Percentiles rank a stretch among this genome's conserved stretches.
Conservation (phyloP, 2,888 invertebrate genomes). For the Creontiades dilutus region DNA sequence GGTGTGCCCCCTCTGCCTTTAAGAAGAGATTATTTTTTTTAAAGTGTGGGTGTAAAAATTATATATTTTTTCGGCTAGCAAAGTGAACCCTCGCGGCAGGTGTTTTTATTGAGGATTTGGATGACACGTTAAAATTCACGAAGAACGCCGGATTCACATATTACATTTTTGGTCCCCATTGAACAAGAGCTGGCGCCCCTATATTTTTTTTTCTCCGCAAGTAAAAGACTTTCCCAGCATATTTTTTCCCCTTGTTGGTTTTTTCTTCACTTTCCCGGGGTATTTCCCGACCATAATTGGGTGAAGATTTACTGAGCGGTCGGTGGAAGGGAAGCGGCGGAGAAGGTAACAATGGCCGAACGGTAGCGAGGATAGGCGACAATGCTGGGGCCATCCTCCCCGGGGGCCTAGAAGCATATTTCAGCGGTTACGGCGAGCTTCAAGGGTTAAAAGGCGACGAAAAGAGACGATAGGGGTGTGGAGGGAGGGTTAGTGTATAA, state of each 20-base stretch:
- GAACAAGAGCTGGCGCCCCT: not conserved
- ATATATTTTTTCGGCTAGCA: too few relatives aligned
- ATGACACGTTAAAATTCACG: too few relatives aligned
- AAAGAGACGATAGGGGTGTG: not conserved
- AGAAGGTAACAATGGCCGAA: slow-evolving; percentile 46
- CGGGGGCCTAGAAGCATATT: slow-evolving; percentile 11
- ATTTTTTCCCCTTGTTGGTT: not conserved
- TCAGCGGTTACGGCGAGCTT: slow-evolving; percentile 29
- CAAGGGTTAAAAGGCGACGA: not conserved
- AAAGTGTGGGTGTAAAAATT: too few relatives aligned
- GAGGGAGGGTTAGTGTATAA: not conserved
- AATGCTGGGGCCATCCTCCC: slow-evolving; percentile 34
- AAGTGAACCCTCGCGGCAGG: too few relatives aligned
- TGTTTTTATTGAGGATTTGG: too few relatives aligned
- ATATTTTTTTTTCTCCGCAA: not conserved
- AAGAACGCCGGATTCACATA: not conserved
- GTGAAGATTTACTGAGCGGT: slow-evolving; percentile 40
- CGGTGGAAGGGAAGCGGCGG: not conserved
- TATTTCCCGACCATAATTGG: slow-evolving; percentile 37
- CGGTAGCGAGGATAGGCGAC: slow-evolving; percentile 25
- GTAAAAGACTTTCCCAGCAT: not conserved
- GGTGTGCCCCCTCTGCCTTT: too few relatives aligned
- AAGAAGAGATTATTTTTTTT: too few relatives aligned
- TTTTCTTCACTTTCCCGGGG: not conserved
- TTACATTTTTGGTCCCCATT: not conserved